Evolutionary conservation across 2,888 invertebrate species (phyloP), one percentile per base, ranked within the genome.

Genomic region (Lycophotia porphyrea): DNA sequence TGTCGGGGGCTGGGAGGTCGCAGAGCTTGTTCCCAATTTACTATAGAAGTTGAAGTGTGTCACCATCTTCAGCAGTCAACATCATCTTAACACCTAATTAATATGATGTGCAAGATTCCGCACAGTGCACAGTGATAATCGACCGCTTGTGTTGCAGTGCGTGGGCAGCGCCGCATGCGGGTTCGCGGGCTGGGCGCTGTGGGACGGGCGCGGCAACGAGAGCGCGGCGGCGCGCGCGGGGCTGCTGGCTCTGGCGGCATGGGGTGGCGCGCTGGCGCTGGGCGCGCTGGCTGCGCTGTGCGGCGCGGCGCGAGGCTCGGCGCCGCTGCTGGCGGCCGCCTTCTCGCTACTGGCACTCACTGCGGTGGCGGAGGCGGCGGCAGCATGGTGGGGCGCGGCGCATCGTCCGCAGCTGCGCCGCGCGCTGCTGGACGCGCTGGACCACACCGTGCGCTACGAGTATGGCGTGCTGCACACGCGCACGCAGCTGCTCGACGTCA

Each of bases 311-410:
- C 90, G 94, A 8, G 79, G 88, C 84, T 93, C 93, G 49, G 92
- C 93, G 60, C 90, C 93, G 76, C 90, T 93, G 89, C 92, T 96
- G 87, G 95, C 94, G 65, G 93, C 89, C 34, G 94, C 93, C 39
- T 93, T 94, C 89, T 93, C 94, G 76, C 90, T 95, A 89, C 92
- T 95, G 83, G 94, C 94, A 82, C 91, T 95, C 76, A 90, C 92
- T 81, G 95, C 92, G 36, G 94, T 92, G 87, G 95, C 94, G 13
- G 95, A 94, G 90, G 95, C 92, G 58, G 93, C 92, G 61, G 96
- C 95, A 61, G 96, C 93, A 58, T 94, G 94, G 92, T 96, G 96
- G 96, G 96, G 94, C 87, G 94, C 95, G 34, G 93, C 93, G 85
- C 96, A 96, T 89, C 88, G 90, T 80, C 93, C 93, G 71, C 92